Evolutionary conservation across 2,797 vertebrate species (phyloP).

Genomic region (Notoglanidium macrostoma): DNA sequence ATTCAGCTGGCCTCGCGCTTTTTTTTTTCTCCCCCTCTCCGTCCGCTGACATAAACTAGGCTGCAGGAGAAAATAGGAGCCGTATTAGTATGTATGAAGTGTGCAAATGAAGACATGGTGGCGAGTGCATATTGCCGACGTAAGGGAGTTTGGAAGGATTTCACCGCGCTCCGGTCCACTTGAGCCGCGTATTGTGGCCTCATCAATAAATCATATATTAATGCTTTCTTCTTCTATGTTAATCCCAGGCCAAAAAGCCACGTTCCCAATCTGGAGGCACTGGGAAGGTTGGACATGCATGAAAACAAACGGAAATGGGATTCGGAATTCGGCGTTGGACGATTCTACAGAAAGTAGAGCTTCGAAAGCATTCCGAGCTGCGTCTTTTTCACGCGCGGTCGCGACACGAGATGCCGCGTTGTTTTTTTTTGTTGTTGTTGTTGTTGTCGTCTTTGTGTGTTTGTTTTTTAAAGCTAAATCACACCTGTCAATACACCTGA

Average conservation of each 20-base stretch:
- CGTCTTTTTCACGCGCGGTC: background rate
- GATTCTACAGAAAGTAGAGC: background rate
- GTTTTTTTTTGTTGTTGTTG: background rate
- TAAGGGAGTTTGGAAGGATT: constrained; percentile 70
- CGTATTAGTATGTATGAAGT: constrained; percentile 65
- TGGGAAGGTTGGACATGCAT: constrained; percentile 59
- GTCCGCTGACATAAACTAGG: constrained; percentile 53
- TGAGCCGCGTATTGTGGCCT: constrained; percentile 69
- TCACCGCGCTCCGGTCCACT: constrained; percentile 67
- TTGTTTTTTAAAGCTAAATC: constrained; percentile 4
- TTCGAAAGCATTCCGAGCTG: background rate
- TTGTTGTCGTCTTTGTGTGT: background rate
- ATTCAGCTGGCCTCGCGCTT: constrained; percentile 50
- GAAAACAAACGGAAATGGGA: constrained; percentile 55
- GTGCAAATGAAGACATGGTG: constrained; percentile 69
- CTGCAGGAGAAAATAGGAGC: constrained; percentile 51
- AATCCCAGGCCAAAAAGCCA: constrained; percentile 59
- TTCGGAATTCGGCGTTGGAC: constrained; percentile 1
- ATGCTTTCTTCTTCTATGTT: constrained; percentile 66
- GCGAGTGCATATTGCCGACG: constrained; percentile 70
- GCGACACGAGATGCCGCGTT: background rate
- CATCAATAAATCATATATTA: constrained; percentile 77
- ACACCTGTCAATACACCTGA: constrained; percentile 35
- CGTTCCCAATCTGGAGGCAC: constrained; percentile 53
- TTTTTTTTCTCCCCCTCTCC: constrained; percentile 10